phyloP scores from a whole-genome alignment of 2,888 invertebrate genomes.

The Orthosia incerta region DNA sequence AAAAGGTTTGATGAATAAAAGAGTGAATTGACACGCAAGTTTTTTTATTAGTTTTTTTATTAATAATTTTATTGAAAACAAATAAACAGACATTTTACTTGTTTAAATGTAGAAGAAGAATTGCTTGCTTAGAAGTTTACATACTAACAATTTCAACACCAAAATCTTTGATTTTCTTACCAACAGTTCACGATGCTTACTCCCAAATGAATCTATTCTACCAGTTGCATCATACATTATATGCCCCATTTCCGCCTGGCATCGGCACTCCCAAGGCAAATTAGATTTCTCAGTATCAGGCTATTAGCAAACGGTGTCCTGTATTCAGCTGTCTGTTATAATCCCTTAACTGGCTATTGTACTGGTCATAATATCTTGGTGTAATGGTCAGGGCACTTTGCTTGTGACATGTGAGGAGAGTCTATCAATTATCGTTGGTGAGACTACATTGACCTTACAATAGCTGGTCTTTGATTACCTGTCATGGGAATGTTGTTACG shows the following conservation, averaged over 20 bases:
- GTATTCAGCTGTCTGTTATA: constrained; percentile 29
- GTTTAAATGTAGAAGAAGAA: too few species aligned
- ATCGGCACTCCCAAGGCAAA: constrained; percentile 24
- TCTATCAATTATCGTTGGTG: not conserved
- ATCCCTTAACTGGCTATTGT: constrained; percentile 31
- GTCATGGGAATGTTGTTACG: not conserved
- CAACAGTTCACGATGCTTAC: constrained; percentile 15
- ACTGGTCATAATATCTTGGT: constrained; percentile 13
- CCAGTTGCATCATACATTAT: constrained; percentile 40
- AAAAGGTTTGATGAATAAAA: too few species aligned
- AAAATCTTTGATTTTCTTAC: constrained; percentile 1
- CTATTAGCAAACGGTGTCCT: constrained; percentile 30
- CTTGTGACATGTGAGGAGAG: not conserved
- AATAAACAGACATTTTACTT: too few species aligned
- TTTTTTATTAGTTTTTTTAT: too few species aligned
- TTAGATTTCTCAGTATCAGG: constrained; percentile 40
- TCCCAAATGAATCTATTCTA: not conserved
- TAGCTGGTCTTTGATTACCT: not conserved
- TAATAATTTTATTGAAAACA: too few species aligned
- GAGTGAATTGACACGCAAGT: too few species aligned
- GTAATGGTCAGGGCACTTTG: constrained; percentile 6
- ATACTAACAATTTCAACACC: not conserved
- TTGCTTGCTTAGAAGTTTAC: too few species aligned
- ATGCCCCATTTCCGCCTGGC: constrained; percentile 9
- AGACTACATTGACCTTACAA: not conserved